Evolutionary conservation across 2,113 vertebrate species (phyloP).

Genomic region (Archocentrus centrarchus): DNA sequence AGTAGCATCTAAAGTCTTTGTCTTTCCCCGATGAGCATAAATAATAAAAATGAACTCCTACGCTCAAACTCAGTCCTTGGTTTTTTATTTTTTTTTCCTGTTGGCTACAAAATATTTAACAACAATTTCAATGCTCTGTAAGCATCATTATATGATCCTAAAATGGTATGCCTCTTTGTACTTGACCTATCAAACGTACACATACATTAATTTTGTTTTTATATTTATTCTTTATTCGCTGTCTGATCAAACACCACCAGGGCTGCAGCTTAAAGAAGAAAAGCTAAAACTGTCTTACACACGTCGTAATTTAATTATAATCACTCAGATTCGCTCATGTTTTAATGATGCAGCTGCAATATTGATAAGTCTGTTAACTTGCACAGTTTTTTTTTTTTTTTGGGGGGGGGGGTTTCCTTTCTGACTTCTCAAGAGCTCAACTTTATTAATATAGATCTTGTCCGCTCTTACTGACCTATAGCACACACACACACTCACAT

Average conservation of each 20-base stretch:
- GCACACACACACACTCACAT: no score
- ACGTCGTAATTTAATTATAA: no score
- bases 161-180: background rate
- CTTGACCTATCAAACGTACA: background rate
- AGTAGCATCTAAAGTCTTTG: background rate
- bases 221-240: background rate
- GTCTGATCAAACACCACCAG: background rate
- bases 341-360: background rate
- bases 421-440: background rate
- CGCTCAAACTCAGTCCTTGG: background rate
- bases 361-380: background rate
- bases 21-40: background rate
- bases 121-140: rapidly evolving
- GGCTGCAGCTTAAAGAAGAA: background rate
- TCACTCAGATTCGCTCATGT: no score
- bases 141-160: background rate
- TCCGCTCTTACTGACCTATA: background rate
- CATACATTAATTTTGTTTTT: background rate
- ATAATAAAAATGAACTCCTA: background rate
- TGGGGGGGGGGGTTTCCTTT: background rate
- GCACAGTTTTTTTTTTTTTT: background rate
- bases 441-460: background rate
- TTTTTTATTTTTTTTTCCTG: rapidly evolving
- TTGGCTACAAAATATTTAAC: background rate
- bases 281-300: background rate